Conservation (phyloP, 30 jellyfish, hydroid and myxozoan species). For the Nemopilema nomurai region DNA sequence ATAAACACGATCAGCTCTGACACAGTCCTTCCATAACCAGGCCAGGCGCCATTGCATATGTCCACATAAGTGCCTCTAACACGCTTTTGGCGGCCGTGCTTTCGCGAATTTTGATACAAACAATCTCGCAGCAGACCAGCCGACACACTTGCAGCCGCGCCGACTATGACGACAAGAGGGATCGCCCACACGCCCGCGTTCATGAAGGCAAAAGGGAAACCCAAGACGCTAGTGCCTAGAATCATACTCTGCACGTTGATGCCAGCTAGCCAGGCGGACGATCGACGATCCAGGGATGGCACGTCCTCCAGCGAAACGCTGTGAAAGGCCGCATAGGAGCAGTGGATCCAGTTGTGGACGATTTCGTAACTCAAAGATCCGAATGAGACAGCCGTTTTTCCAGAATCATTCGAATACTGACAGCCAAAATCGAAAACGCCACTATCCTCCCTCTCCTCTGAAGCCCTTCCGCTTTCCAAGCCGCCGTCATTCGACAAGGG, state of each 20-base stretch:
- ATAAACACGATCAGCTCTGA: constrained; percentile 48
- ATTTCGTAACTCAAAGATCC: constrained; percentile 28
- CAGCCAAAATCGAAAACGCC: constrained; percentile 24
- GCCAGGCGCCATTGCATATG: constrained; percentile 49
- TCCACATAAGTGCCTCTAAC: constrained; percentile 61
- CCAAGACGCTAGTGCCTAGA: constrained; percentile 74
- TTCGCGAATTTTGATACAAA: constrained; percentile 61
- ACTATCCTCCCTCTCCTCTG: constrained; percentile 10
- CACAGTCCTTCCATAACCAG: constrained; percentile 32
- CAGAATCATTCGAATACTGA: constrained; percentile 5
- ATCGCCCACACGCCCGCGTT: constrained; percentile 74
- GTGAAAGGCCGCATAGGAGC: constrained; percentile 11
- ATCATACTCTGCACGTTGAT: constrained; percentile 76
- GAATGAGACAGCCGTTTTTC: constrained; percentile 7
- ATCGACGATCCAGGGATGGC: constrained; percentile 79
- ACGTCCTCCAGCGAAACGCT: constrained; percentile 52
- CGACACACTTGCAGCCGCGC: constrained; percentile 42
- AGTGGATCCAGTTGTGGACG: constrained; percentile 29
- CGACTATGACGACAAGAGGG: constrained; percentile 52
- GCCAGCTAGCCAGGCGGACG: constrained; percentile 60
- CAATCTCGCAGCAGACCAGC: constrained; percentile 68
- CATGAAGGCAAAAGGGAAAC: constrained; percentile 66
- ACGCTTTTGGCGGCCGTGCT: constrained; percentile 50
- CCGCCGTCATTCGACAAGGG: neutral
- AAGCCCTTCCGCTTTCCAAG: neutral